These are phyloP conservation scores for Apus apus DNA, from an alignment of 2,113 vertebrate genomes.

Conservation along the genomic window DNA sequence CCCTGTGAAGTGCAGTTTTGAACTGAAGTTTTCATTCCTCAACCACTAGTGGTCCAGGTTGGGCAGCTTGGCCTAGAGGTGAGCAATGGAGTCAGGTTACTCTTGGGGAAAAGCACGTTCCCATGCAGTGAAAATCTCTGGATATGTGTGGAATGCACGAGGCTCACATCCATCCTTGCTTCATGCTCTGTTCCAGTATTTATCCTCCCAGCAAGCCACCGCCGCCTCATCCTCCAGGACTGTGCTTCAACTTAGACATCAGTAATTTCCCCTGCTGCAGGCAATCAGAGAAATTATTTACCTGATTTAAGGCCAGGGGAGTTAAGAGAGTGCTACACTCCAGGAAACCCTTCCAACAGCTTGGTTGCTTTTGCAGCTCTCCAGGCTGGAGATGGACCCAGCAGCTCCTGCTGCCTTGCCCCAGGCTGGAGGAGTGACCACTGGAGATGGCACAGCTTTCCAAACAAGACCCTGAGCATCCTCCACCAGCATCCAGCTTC, in stretches of 20 bases:
- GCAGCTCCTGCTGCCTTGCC: neutral
- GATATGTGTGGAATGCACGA: neutral
- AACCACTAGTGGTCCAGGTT: neutral
- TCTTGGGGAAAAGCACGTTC: neutral
- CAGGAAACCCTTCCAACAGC: neutral
- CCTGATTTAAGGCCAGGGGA: conserved; percentile 6
- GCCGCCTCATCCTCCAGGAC: neutral
- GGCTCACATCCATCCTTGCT: neutral
- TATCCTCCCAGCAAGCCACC: conserved; percentile 8
- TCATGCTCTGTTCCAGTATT: neutral
- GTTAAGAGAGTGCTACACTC: neutral
- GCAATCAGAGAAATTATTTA: neutral
- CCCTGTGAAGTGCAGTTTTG: neutral
- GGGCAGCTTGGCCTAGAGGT: neutral
- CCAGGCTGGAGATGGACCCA: accelerated
- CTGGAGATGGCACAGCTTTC: accelerated
- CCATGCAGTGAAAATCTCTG: neutral
- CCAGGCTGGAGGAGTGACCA: neutral
- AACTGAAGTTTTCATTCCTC: no score
- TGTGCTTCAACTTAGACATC: conserved; percentile 3
- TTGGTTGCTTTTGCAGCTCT: neutral
- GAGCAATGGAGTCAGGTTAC: neutral
- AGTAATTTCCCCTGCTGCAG: conserved; percentile 21
- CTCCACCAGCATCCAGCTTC: neutral
- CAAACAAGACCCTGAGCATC: neutral